Percentiles rank a stretch among this genome's conserved stretches.
These are phyloP conservation scores for Cyprinodon brontotheroides DNA, from an alignment of 2,113 vertebrate species.

Conservation along the genomic window DNA sequence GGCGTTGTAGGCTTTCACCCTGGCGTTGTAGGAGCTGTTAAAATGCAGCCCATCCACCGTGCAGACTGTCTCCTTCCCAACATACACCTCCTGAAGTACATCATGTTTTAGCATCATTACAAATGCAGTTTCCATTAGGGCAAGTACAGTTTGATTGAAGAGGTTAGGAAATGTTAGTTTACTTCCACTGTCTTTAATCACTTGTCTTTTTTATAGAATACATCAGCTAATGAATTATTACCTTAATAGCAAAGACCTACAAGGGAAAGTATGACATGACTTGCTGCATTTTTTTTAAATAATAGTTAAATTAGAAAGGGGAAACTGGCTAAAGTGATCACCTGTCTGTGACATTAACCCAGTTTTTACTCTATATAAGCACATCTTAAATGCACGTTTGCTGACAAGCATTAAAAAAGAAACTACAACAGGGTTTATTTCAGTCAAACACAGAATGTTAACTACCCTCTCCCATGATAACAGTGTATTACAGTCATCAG, in stretches of 20 bases:
- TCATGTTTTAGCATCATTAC: constrained; percentile 10
- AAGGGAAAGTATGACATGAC: neutral
- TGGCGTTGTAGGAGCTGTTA: constrained; percentile 96
- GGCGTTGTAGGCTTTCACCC: constrained; percentile 95
- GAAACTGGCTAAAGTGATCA: neutral
- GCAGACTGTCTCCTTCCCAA: constrained; percentile 96
- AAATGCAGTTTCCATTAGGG: constrained; percentile 11
- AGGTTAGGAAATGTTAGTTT: neutral
- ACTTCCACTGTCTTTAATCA: neutral
- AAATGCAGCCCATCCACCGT: constrained; percentile 98
- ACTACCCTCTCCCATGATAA: neutral
- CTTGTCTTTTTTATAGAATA: constrained; percentile 15
- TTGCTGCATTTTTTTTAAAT: constrained; percentile 1
- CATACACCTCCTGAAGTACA: constrained; percentile 89
- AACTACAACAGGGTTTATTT: neutral
- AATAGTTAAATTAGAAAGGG: neutral
- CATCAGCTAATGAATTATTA: constrained; percentile 23
- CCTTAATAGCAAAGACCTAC: constrained; percentile 16
- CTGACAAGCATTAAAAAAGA: neutral
- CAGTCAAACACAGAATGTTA: neutral
- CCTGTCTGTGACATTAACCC: neutral
- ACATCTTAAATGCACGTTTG: no score
- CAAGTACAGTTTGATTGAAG: neutral
- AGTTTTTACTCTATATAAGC: neutral
- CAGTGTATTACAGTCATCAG: no score